These are phyloP conservation scores for Columbina picui DNA, from an alignment of 2,113 vertebrate genomes.

Conservation along the genomic window DNA sequence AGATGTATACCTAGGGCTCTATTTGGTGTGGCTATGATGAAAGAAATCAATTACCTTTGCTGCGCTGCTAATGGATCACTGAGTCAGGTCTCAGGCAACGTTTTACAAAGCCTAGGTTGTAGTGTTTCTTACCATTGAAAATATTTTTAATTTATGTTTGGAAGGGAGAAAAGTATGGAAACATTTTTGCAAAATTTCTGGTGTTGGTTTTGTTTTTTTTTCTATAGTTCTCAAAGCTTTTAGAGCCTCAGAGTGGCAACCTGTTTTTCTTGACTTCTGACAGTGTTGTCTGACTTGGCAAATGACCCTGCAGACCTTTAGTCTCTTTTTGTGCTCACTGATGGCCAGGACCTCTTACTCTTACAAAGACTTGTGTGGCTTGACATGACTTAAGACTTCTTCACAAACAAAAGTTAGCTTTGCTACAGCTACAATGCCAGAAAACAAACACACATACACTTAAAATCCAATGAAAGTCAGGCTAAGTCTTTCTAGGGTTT, in stretches of 20 bases:
- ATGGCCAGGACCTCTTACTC: not conserved
- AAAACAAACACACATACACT: not conserved
- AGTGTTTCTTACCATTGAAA: not conserved
- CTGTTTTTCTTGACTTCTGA: not conserved
- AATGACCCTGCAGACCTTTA: not conserved
- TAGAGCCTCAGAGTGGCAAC: not conserved
- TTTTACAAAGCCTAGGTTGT: not conserved
- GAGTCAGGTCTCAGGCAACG: not conserved
- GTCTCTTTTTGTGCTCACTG: not conserved
- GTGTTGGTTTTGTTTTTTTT: not conserved
- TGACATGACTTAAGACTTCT: not conserved
- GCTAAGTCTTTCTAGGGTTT: slow-evolving; percentile 48
- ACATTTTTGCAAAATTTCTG: not conserved
- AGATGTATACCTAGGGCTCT: not conserved
- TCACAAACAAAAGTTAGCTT: slow-evolving; percentile 15
- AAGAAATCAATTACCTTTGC: not conserved
- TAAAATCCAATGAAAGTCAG: slow-evolving; percentile 37
- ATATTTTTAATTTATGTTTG: not conserved
- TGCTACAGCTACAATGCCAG: not conserved
- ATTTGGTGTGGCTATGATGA: not conserved
- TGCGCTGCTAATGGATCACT: not conserved
- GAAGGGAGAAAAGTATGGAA: not conserved
- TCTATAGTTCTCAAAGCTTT: not conserved
- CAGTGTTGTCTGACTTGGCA: not conserved
- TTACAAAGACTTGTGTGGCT: not conserved